Conservation (phyloP, 2,888 invertebrate species). For the Lacanobia wlatinum region DNA sequence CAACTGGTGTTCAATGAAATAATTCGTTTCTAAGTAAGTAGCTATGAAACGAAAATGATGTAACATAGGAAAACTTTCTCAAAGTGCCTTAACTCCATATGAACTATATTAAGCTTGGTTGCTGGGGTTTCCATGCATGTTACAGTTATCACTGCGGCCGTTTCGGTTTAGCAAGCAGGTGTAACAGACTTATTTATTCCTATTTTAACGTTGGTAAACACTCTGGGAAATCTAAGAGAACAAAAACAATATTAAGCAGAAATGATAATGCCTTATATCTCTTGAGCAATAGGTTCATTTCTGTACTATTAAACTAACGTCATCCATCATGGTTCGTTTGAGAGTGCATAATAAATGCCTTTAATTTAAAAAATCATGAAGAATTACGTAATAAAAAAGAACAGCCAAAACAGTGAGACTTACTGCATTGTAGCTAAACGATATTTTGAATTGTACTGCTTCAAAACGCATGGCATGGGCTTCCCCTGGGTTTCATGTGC, state of each 20-base stretch:
- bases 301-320: not conserved
- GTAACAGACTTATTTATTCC: slow-evolving; percentile 43
- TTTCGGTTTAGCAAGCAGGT: slow-evolving; percentile 28
- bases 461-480: no score
- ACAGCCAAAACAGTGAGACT: not conserved
- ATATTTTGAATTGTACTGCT: not conserved
- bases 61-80: not conserved
- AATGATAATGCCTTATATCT: no score
- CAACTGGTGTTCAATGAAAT: slow-evolving; percentile 6
- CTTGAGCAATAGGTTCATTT: not conserved
- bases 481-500: not conserved
- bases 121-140: slow-evolving; percentile 1
- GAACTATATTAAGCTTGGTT: not conserved
- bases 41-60: not conserved
- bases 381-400: not conserved
- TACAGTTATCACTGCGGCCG: slow-evolving; percentile 13
- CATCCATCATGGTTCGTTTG: slow-evolving; percentile 4
- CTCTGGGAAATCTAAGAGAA: slow-evolving; percentile 5
- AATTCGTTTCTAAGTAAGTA: not conserved
- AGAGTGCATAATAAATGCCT: not conserved
- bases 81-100: slow-evolving; percentile 2
- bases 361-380: not conserved
- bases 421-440: not conserved
- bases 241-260: no score
- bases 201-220: slow-evolving; percentile 11